phyloP scores from a whole-genome alignment of 2,113 vertebrate species.

The Oncorhynchus masou region DNA sequence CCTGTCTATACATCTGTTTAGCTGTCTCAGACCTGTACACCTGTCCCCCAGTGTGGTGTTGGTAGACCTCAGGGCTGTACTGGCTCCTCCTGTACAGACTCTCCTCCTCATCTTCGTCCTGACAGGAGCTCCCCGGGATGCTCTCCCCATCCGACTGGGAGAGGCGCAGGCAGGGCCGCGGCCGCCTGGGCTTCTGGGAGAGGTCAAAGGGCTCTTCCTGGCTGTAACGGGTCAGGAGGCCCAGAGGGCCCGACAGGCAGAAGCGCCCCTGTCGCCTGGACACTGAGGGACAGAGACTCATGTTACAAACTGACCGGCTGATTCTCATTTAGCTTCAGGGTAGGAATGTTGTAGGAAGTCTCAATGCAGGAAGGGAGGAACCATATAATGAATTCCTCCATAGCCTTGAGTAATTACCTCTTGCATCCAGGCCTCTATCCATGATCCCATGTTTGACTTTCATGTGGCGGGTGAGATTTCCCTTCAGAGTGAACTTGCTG shows the following conservation, averaged over 20 bases:
- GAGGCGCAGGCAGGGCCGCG: constrained; percentile 58
- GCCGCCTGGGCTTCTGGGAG: constrained; percentile 80
- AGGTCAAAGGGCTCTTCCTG: constrained; percentile 96
- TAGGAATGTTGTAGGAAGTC: background rate
- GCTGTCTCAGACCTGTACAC: constrained; percentile 30
- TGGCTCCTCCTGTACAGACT: constrained; percentile 74
- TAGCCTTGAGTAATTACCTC: constrained; percentile 73
- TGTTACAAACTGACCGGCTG: constrained; percentile 1
- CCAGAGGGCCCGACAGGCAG: constrained; percentile 70
- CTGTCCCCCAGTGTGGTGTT: constrained; percentile 17
- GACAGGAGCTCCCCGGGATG: constrained; percentile 78
- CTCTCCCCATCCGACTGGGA: constrained; percentile 87
- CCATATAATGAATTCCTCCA: too few species aligned
- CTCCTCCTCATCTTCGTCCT: constrained; percentile 82
- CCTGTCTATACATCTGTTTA: constrained; percentile 7
- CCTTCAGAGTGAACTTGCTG: constrained; percentile 98
- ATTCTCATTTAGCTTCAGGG: background rate
- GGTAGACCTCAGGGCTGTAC: constrained; percentile 75
- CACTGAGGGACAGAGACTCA: constrained; percentile 67
- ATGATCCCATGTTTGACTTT: constrained; percentile 97
- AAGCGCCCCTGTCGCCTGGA: constrained; percentile 81
- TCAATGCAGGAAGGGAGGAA: too few species aligned
- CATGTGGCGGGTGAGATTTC: constrained; percentile 97
- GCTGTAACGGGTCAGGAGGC: constrained; percentile 78
- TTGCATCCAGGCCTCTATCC: constrained; percentile 88